Evolutionary conservation across 2,797 vertebrate species (phyloP).

Genomic region (Garrulus glandarius): DNA sequence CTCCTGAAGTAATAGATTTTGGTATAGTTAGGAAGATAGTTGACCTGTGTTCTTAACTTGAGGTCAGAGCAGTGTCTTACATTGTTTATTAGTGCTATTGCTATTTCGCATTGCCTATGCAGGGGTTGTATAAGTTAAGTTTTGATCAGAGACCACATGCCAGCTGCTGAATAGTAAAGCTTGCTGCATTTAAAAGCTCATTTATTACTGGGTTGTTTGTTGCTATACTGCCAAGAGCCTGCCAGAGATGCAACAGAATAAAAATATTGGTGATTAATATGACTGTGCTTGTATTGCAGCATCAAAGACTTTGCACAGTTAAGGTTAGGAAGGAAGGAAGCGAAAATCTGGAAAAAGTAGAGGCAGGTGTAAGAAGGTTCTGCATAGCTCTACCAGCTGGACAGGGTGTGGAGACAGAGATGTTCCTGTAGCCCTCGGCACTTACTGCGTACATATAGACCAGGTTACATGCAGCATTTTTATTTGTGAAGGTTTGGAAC

Average conservation of each 20-base stretch:
- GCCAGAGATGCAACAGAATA: background rate
- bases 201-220: slow-evolving; percentile 19
- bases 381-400: background rate
- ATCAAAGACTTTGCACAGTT: background rate
- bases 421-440: background rate
- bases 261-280: slow-evolving; percentile 34
- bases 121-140: background rate
- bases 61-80: background rate
- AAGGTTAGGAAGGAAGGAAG: background rate
- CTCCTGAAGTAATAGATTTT: background rate
- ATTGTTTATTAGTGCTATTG: background rate
- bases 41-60: background rate
- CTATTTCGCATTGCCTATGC: background rate
- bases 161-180: slow-evolving; percentile 9
- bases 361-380: background rate
- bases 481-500: background rate
- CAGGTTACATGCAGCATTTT: background rate
- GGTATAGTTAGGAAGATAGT: background rate
- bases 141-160: background rate
- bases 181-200: slow-evolving; percentile 5
- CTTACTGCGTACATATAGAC: background rate
- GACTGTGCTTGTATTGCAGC: background rate
- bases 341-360: background rate
- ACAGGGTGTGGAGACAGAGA: background rate
- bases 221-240: background rate